These are phyloP conservation scores for Hydrolagus affinis DNA, from an alignment of 2,113 vertebrate genomes.

Conservation along the genomic window DNA sequence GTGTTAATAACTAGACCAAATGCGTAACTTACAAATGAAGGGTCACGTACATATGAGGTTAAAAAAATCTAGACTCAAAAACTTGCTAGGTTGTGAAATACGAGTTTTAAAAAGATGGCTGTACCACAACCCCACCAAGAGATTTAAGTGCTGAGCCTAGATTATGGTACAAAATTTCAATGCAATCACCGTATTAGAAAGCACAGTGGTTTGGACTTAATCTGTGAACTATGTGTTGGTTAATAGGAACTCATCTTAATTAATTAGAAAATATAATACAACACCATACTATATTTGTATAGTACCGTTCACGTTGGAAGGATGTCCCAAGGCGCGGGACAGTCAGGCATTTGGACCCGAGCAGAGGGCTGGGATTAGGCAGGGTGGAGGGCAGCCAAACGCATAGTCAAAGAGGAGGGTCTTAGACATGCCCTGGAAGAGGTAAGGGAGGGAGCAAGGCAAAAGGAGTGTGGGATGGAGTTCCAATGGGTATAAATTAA, in stretches of 20 bases:
- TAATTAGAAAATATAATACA: slow-evolving; percentile 11
- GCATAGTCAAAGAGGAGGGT: too few relatives aligned
- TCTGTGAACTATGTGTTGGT: neutral
- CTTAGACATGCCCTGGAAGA: too few relatives aligned
- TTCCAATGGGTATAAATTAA: too few relatives aligned
- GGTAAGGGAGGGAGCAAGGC: too few relatives aligned
- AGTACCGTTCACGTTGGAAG: too few relatives aligned
- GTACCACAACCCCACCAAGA: neutral
- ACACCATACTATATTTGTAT: too few relatives aligned
- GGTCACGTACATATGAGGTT: neutral
- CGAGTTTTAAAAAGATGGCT: neutral
- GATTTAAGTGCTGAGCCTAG: neutral
- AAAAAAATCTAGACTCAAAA: neutral
- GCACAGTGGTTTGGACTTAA: neutral
- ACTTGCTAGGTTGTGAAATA: neutral
- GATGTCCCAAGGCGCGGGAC: too few relatives aligned
- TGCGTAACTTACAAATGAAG: neutral
- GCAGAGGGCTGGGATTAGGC: too few relatives aligned
- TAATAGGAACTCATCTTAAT: neutral
- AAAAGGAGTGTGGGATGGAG: too few relatives aligned
- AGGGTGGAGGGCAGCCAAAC: too few relatives aligned
- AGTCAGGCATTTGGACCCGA: too few relatives aligned
- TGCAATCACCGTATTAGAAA: neutral
- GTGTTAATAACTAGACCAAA: neutral
- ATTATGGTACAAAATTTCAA: neutral